These are phyloP conservation scores for Sander lucioperca DNA, from an alignment of 2,113 vertebrate genomes.

Conservation along the genomic window DNA sequence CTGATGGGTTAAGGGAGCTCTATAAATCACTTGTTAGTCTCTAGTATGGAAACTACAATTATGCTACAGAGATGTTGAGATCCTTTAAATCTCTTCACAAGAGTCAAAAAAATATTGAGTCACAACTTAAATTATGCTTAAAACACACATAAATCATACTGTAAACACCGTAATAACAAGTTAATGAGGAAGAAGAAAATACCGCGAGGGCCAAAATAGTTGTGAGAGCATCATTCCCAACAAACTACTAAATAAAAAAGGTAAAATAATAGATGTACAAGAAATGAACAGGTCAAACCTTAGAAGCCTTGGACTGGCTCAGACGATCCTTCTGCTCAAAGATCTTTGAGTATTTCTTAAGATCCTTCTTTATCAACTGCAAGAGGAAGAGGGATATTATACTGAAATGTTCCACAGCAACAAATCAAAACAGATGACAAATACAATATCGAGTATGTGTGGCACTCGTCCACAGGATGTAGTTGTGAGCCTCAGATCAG, in stretches of 20 bases:
- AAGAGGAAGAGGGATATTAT: conserved; percentile 36
- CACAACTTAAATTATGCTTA: not conserved
- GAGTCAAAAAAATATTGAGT: not conserved
- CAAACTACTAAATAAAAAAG: not conserved
- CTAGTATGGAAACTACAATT: not conserved
- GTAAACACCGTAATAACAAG: not conserved
- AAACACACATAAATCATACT: not conserved
- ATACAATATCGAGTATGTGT: not conserved
- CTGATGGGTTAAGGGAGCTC: not conserved
- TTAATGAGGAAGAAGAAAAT: not conserved
- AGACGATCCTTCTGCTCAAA: conserved; percentile 99
- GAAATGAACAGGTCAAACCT: conserved; percentile 83
- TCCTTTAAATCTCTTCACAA: not conserved
- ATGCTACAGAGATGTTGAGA: not conserved
- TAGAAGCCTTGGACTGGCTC: conserved; percentile 98
- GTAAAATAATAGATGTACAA: not conserved
- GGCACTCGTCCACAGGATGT: not conserved
- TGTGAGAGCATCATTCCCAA: no score
- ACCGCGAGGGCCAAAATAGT: not conserved
- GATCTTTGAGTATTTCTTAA: conserved; percentile 99
- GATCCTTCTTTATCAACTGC: conserved; percentile 97
- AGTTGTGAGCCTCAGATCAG: conserved; percentile 57
- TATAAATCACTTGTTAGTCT: not conserved
- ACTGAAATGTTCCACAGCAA: not conserved
- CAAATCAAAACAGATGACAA: not conserved